Percentiles rank a stretch among this genome's conserved stretches.
These are phyloP conservation scores for Platycnemis pennipes DNA, from an alignment of 2,888 invertebrate species.

Conservation along the genomic window DNA sequence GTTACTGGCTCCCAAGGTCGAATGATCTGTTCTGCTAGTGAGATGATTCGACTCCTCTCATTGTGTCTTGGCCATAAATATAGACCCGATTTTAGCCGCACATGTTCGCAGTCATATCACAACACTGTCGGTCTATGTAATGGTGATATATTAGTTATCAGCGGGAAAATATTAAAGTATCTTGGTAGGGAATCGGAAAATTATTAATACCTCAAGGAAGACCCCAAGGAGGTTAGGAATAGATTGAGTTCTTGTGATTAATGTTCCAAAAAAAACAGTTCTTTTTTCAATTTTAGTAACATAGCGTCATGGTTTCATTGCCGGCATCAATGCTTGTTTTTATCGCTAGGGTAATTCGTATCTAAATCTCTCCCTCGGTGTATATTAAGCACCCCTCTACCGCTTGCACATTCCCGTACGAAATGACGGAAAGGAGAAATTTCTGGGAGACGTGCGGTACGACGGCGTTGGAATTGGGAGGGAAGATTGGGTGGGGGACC, in stretches of 20 bases:
- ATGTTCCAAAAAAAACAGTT: too few species aligned
- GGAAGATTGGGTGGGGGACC: not conserved
- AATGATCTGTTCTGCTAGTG: too few species aligned
- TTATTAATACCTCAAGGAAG: too few species aligned
- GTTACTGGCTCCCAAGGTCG: too few species aligned
- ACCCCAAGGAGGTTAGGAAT: not conserved
- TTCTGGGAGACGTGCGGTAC: not conserved
- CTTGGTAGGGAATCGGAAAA: too few species aligned
- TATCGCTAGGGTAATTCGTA: not conserved
- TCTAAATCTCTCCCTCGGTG: not conserved
- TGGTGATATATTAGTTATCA: too few species aligned
- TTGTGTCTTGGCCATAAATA: too few species aligned
- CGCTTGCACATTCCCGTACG: not conserved
- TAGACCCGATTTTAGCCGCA: too few species aligned
- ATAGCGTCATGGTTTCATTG: slow-evolving; percentile 10
- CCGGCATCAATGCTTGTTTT: not conserved
- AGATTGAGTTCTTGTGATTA: not conserved
- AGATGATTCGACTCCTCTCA: too few species aligned
- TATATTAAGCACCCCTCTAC: not conserved
- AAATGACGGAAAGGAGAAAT: not conserved
- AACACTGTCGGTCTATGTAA: too few species aligned
- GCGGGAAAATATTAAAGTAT: too few species aligned
- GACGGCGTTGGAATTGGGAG: not conserved
- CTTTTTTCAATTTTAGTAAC: not conserved
- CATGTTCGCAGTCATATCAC: too few species aligned